Percentiles rank a stretch among this genome's conserved stretches.
These are phyloP conservation scores for Drosophila bifasciata DNA, from an alignment of 1,140 invertebrate genomes.

Conservation along the genomic window DNA sequence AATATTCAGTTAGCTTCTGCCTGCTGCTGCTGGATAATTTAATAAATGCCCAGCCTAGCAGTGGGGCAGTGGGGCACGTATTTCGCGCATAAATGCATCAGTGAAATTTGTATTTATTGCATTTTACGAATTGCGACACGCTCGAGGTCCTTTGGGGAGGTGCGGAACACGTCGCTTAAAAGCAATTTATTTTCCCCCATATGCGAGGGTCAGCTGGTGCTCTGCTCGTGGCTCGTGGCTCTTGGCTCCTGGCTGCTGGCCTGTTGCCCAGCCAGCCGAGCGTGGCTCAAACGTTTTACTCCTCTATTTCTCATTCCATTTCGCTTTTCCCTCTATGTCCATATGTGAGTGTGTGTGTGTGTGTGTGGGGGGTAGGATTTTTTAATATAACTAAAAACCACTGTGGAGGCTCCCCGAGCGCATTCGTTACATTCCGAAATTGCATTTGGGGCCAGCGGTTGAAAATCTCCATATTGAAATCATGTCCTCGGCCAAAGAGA, in stretches of 20 bases:
- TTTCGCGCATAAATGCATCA: slow-evolving; percentile 54
- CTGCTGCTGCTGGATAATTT: slow-evolving; percentile 38
- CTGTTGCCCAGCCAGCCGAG: slow-evolving; percentile 26
- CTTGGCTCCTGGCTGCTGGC: neutral
- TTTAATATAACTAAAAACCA: slow-evolving; percentile 57
- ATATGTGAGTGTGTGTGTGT: neutral
- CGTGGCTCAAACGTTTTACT: slow-evolving; percentile 41
- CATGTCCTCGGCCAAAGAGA: slow-evolving; percentile 16
- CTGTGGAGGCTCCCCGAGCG: slow-evolving; percentile 24
- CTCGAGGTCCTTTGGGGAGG: slow-evolving; percentile 30
- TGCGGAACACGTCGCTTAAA: slow-evolving; percentile 50
- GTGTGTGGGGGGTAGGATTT: slow-evolving; percentile 2
- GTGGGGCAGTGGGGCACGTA: slow-evolving; percentile 22
- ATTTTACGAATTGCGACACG: slow-evolving; percentile 52
- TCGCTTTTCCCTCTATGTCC: too few species aligned
- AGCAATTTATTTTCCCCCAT: slow-evolving; percentile 66
- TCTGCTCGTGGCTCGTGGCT: neutral
- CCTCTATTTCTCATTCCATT: slow-evolving; percentile 16
- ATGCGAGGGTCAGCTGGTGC: slow-evolving; percentile 36
- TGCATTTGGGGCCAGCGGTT: slow-evolving; percentile 42
- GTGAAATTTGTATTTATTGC: slow-evolving; percentile 69
- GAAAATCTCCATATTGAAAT: slow-evolving; percentile 54
- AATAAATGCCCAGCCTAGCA: slow-evolving; percentile 22
- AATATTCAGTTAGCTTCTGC: too few species aligned
- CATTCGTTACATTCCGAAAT: slow-evolving; percentile 39